Base-by-base conservation (phyloP, 2,797 vertebrate genomes). In the Protosalanx chinensis region DNA sequence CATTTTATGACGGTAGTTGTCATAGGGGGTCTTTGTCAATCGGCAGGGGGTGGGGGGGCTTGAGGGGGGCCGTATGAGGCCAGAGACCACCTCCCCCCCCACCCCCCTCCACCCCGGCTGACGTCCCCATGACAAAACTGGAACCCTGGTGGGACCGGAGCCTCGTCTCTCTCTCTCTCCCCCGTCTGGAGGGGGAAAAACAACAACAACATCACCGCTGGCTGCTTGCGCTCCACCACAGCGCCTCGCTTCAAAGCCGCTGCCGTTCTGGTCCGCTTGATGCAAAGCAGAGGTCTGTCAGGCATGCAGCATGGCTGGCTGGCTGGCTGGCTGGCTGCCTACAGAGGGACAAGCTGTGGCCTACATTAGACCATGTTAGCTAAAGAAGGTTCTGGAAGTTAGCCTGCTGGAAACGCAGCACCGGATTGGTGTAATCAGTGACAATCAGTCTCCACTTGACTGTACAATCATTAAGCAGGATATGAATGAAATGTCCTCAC, bases 381-480 rank as follows among this genome's bases (percentile, higher is more conserved):
- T 53, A 53, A 53, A 16, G 15, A 15, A n/a, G 51, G 16, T 41
- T 41, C 10, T 41, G 10, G 6, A 41, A 41, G 37, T 41, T 41
- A 41, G 37, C 37, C 37, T 41, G 37, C 37, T 41, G 37, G 37
- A 12, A 41, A 12, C 3, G 12, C 37, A 41, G 37, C 8, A 41
- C 7, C 6, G 37, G 37, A 41, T 41, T 13, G 37, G 37, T 41
- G 37, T 41, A 41, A 41, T 41, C 37, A 41, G 37, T 41, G 37
- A 41, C 37, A 41, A 41, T 41, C 37, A 41, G 37, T 41, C 37
- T 10, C 37, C 37, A 41, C 37, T 41, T 41, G 37, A 41, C 37
- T 41, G 37, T 41, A 41, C 16, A 64, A 41, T 41, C 7, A 64
- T 20, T 37, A 33, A 72, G 77, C 72, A 61, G 56, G 30, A 53